Base-by-base conservation (phyloP, 2,888 invertebrate species). In the Cetonia aurata region DNA sequence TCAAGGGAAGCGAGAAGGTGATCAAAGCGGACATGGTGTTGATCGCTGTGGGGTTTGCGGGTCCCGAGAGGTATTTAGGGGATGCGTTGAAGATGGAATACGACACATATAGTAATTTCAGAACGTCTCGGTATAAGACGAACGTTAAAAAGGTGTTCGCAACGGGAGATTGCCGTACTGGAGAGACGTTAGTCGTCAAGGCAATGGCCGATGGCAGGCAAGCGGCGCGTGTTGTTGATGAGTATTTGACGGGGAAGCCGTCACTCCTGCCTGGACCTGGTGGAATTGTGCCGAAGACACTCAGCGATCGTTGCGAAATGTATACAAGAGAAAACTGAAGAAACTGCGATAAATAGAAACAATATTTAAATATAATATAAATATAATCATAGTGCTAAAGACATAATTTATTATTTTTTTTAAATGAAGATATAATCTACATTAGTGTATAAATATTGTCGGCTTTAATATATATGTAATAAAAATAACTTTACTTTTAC, bases 181-280 rank as follows among this genome's bases (percentile, higher is more conserved):
- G 99, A 12, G 99, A 99, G 83, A 98, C 98, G 0, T 87, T 99
- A 70, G 98, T 99, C 3, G 99, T 99, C 9, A 98, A 98, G 96
- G 99, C 99, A 15, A 99, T 99, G 74, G 89, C 95, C 0, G 99
- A 99, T 84, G 99, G 99, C 1, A 89, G 99, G n/a, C 98, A 97
- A 85, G 98, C 98, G 8, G 99, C 99, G 12, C 88, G 97, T 52
- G 94, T 96, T 77, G 93, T 99, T 1, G 99, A 99, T 83, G 87
- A 91, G 67, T 93, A 90, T 84, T 89, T 99, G n/a, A 91, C 90
- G 79, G 88, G 89, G 52, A 90, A 90, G 12, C 86, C 86, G 37
- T 95, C 97, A 3, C 89, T 91, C 6, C 88, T 99, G 67, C 97
- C 99, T 3, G 96, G 96, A 17, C 93, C 95, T 1, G 99, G 99